Conservation (phyloP, 2,797 vertebrate genomes). For the Hydrocynus forskahlii region DNA sequence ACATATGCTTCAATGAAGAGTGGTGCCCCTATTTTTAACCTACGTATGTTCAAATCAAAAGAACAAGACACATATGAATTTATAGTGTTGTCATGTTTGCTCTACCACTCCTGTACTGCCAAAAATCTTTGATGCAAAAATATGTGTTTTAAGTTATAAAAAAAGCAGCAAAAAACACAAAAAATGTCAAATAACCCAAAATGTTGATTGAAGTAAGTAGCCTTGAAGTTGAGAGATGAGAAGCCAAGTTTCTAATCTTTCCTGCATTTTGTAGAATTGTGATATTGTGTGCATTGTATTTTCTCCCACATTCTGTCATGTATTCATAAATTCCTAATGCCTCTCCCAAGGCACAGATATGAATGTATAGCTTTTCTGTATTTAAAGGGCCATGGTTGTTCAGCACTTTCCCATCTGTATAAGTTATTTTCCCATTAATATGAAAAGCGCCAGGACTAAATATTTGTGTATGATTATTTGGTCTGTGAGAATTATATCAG, state of each 20-base stretch:
- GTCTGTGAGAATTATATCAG: constrained; percentile 10
- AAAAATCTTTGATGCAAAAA: constrained; percentile 58
- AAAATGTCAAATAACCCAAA: constrained; percentile 17
- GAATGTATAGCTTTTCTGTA: constrained; percentile 54
- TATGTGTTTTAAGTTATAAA: constrained; percentile 46
- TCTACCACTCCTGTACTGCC: constrained; percentile 24
- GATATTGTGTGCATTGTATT: constrained; percentile 24
- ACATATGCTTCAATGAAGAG: constrained; percentile 30
- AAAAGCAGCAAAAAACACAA: constrained; percentile 22
- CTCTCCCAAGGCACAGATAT: constrained; percentile 55
- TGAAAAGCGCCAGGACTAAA: constrained; percentile 45
- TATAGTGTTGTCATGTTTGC: constrained; percentile 45
- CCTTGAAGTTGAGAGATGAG: constrained; percentile 23
- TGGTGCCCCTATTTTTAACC: constrained; percentile 43
- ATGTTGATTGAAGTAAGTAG: constrained; percentile 52
- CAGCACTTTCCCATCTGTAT: constrained; percentile 44
- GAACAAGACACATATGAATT: constrained; percentile 34
- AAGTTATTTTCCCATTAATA: constrained; percentile 53
- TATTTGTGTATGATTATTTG: constrained; percentile 36
- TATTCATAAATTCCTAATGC: constrained; percentile 41
- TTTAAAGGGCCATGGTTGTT: constrained; percentile 25
- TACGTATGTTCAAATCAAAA: constrained; percentile 36
- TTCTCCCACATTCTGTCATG: constrained; percentile 38
- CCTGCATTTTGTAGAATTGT: constrained; percentile 27
- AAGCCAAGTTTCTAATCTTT: constrained; percentile 43